These are phyloP conservation scores for Lytechinus variegatus DNA, from an alignment of 35 echinoderm and acorn worm genomes.

Conservation along the genomic window DNA sequence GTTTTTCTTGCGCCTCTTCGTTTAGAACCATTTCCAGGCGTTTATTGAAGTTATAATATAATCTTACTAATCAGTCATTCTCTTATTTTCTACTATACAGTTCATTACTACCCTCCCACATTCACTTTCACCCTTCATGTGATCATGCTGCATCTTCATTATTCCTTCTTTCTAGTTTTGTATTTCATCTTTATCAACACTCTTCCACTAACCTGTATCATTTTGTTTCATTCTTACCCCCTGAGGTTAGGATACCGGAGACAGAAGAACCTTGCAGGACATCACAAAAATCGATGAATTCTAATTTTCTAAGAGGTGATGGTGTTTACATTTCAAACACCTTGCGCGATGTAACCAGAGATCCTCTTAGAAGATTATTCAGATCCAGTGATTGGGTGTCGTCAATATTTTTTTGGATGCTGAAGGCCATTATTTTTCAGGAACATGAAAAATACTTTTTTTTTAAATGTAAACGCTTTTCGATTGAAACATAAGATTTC, in stretches of 20 bases:
- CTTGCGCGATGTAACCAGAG: neutral
- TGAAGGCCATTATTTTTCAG: no score
- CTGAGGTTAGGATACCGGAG: neutral
- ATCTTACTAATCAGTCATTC: neutral
- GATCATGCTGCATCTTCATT: neutral
- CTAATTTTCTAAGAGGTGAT: neutral
- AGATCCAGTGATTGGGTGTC: neutral
- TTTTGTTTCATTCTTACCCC: neutral
- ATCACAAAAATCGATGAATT: neutral
- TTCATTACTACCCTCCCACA: neutral
- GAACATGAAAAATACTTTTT: no score
- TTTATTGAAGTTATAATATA: no score
- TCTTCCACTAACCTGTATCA: neutral
- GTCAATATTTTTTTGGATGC: neutral
- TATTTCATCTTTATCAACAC: neutral
- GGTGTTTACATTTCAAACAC: neutral
- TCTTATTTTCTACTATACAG: neutral
- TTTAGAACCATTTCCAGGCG: no score
- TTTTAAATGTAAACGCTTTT: no score
- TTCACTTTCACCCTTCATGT: neutral
- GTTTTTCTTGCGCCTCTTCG: no score
- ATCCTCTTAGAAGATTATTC: neutral
- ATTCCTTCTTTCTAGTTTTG: neutral
- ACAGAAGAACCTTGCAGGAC: neutral
- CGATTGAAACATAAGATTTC: no score